Evolutionary conservation across 2,113 vertebrate genomes (phyloP).

Genomic region (Candoia aspera): DNA sequence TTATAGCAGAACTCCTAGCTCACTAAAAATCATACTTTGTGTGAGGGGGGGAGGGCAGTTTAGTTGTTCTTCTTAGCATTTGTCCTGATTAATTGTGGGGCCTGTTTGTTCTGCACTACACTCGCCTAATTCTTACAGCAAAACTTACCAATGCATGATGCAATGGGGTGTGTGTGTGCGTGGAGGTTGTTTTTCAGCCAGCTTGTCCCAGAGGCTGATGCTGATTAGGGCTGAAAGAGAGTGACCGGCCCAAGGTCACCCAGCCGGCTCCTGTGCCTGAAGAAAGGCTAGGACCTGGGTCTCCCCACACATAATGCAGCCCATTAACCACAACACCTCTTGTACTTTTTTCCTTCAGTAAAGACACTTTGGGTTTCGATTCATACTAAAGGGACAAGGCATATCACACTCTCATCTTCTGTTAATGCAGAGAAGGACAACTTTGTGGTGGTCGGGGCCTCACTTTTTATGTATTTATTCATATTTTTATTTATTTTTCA

Average conservation of each 20-base stretch:
- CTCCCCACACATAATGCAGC: background rate
- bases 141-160: background rate
- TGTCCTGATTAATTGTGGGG: background rate
- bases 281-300: background rate
- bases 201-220: background rate
- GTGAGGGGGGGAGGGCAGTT: background rate
- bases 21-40: background rate
- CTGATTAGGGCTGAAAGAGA: background rate
- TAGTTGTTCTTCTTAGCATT: background rate
- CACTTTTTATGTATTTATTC: no score
- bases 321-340: background rate
- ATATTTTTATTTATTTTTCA: no score
- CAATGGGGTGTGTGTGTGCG: background rate
- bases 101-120: background rate
- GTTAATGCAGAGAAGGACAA: background rate
- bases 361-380: conserved; percentile 8
- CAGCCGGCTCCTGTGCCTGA: background rate
- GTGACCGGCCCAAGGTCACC: background rate
- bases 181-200: background rate
- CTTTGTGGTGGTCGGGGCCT: background rate
- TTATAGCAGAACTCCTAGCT: conserved; percentile 5
- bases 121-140: background rate
- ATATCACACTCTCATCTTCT: background rate
- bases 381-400: background rate
- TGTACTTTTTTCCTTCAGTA: background rate